Base-by-base conservation (phyloP, 1,140 invertebrate genomes). In the Drosophila kikkawai region DNA sequence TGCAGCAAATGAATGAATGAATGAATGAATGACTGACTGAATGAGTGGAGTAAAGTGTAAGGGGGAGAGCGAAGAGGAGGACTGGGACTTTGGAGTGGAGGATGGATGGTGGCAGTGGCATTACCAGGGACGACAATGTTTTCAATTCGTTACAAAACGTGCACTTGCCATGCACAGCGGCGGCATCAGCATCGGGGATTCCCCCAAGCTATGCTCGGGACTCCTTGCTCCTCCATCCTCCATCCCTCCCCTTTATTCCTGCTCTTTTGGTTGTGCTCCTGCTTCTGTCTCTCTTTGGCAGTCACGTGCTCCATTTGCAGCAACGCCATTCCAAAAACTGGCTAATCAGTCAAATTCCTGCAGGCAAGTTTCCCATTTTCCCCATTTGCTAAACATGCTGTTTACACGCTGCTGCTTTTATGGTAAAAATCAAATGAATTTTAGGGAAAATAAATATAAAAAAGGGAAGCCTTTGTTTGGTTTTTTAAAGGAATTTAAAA, bases 341-440 rank as follows among this genome's bases (percentile, higher is more conserved):
- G 80, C 84, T 88, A 88, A 88, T 88, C 84, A 88, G 84, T 90
- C 84, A 87, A 88, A 87, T 83, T 71, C 69, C 80, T 65, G 75
- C 79, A 56, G 58, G 63, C 55, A 50, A 75, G 63, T 51, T 45
- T 50, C 36, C 36, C 66, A 42, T 39, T 73, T 50, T 51, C 32
- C 47, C 32, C n/a, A 34, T 44, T 57, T 22, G 41, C 37, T 13
- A 39, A 39, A 26, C 19, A 29, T 5, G 36, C 41, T 32, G 50
- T 57, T 32, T 34, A 66, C 12, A 66, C 63, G 60, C 7, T 32
- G 50, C 48, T 13, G 22, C 7, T 50, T 67, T 58, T 22, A 47
- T 45, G 34, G 51, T n/a, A 17, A 60, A 67, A 60, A 60, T 36
- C 19, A 22, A 55, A 55, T 11, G 17, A 55, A 22, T 55, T 55